Evolutionary conservation across 1,140 invertebrate genomes (phyloP).

Genomic region (Wasmannia auropunctata): DNA sequence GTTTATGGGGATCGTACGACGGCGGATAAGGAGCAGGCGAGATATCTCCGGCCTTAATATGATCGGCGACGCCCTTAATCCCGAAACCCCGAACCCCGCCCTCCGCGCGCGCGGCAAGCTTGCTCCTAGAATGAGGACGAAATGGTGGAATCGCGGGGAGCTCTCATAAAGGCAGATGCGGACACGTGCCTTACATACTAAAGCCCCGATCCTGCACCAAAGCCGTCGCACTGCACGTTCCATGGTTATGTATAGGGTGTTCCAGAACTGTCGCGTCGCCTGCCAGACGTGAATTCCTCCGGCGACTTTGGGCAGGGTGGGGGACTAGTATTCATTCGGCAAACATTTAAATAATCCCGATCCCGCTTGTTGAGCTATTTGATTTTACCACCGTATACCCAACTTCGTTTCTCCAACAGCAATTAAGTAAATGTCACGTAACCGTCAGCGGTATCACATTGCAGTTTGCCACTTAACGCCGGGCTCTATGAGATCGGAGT

Average conservation of each 20-base stretch:
- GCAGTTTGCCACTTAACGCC: constrained; percentile 17
- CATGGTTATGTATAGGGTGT: constrained; percentile 59
- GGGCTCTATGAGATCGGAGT: constrained; percentile 35
- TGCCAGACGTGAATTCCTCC: not conserved
- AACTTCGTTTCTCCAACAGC: not conserved
- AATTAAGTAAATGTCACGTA: not conserved
- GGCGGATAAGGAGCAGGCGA: constrained; percentile 69
- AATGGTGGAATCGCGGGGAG: constrained; percentile 81
- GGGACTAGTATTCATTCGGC: not conserved
- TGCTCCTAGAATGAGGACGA: constrained; percentile 81
- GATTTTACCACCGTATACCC: not conserved
- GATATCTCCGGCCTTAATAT: constrained; percentile 76
- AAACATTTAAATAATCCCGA: not conserved
- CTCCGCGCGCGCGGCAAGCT: constrained; percentile 52
- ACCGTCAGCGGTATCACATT: not conserved
- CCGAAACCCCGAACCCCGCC: constrained; percentile 57
- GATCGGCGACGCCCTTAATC: constrained; percentile 76
- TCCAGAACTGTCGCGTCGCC: constrained; percentile 12
- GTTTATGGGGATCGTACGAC: constrained; percentile 62
- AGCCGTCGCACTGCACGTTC: constrained; percentile 60
- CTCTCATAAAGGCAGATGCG: constrained; percentile 84
- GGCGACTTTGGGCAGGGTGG: no score
- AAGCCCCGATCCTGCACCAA: constrained; percentile 73
- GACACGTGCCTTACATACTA: constrained; percentile 84
- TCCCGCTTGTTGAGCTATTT: not conserved